Conservation (phyloP, 2,888 invertebrate genomes). For the Anaspis maculata region DNA sequence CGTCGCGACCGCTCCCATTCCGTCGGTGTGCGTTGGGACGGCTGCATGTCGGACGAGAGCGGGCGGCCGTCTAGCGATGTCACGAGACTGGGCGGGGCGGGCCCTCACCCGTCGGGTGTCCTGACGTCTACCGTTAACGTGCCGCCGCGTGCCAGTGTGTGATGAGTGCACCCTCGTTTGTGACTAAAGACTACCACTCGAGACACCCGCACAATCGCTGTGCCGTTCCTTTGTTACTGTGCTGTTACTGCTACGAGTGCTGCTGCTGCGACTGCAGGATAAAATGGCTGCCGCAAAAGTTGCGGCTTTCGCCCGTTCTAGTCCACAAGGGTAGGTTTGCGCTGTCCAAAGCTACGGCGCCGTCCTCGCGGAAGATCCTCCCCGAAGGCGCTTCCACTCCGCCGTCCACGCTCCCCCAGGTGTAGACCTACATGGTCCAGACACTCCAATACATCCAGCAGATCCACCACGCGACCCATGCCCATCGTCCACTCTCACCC, state of each 20-base stretch:
- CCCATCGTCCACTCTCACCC: too few relatives aligned
- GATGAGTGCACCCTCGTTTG: constrained; percentile 32
- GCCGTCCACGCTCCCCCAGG: too few relatives aligned
- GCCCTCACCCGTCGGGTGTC: constrained; percentile 36
- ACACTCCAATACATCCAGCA: too few relatives aligned
- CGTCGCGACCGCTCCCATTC: constrained; percentile 50
- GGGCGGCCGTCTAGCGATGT: constrained; percentile 41
- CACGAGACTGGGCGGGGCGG: constrained; percentile 42
- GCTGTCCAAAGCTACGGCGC: too few relatives aligned
- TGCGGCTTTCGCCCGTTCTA: constrained; percentile 26
- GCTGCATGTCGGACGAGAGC: constrained; percentile 40
- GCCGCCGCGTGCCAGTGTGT: constrained; percentile 26
- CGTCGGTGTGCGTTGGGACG: constrained; percentile 46
- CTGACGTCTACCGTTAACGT: constrained; percentile 32
- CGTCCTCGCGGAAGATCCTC: too few relatives aligned
- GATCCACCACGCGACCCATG: too few relatives aligned
- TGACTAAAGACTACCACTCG: constrained; percentile 24
- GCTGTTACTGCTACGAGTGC: constrained; percentile 3
- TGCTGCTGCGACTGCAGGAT: constrained; percentile 19
- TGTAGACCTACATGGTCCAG: too few relatives aligned
- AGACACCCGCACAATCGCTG: constrained; percentile 7
- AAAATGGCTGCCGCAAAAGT: constrained; percentile 38
- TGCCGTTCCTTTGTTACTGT: constrained; percentile 8
- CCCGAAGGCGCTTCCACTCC: too few relatives aligned
- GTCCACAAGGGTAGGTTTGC: constrained; percentile 34